Base-by-base conservation (phyloP, 2,888 invertebrate species). In the Dilophus febrilis region DNA sequence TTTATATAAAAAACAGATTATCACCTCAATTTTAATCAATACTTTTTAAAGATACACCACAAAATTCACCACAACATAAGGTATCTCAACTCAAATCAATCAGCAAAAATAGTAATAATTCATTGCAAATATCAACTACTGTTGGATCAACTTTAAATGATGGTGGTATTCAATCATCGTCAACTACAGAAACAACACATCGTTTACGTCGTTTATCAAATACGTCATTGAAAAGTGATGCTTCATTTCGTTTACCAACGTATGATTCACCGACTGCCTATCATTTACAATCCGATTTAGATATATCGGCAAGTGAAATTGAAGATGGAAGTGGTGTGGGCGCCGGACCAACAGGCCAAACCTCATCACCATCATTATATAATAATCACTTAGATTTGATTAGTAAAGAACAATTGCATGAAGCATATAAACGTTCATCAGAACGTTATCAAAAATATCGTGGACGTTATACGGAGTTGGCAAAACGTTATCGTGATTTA, bases 391-490 rank as follows among this genome's bases (percentile, higher is more conserved):
- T 83, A 28, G 85, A 84, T 46, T 68, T 76, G 39, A 71, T 86
- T 18, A 77, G 77, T 32, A 90, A 88, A 55, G 87, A 88, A 52
- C 84, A 88, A 53, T 64, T 91, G 22, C 81, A 80, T 57, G 68
- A 77, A 42, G 82, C 83, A 2, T 87, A 85, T 54, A 72, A 74
- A 45, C 81, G 83, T 51, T 73, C 84, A n/a, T 77, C 83, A 53
- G 74, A 78, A 51, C 71, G 83, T 34, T 86, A 86, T 57, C 76
- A 80, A 47, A 88, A 87, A 58, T 91, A 91, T 59, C 77, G 88
- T 51, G 80, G 81, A 28, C 76, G 86, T 46, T 91, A 85, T 58
- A 74, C 78, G 2, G 88, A 90, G 59, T 64, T 90, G 42, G 79
- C 79, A 1, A 72, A 77, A 42, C 82, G 84, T 57, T 88, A 85